A percentile compares a stretch with the other conserved stretches of the same genome.
phyloP scores from a whole-genome alignment of 2,113 vertebrate genomes.

The Poecilia latipinna region DNA sequence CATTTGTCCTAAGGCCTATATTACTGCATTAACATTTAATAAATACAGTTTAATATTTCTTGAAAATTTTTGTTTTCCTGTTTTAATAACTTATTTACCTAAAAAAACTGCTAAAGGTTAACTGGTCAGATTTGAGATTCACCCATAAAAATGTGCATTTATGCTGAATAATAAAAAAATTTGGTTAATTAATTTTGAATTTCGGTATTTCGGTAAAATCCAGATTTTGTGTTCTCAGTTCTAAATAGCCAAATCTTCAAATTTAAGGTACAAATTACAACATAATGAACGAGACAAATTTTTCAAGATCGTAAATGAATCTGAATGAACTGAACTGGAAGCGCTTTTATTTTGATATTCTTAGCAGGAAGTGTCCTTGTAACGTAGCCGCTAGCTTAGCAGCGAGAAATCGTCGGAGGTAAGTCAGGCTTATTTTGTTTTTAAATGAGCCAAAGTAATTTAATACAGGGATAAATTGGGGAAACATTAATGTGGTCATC shows the following conservation, averaged over 20 bases:
- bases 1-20: no score
- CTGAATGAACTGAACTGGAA: not conserved
- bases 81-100: no score
- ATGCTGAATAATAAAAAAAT: no score
- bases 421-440: not conserved
- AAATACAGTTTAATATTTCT: no score
- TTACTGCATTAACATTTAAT: no score
- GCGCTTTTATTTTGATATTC: not conserved
- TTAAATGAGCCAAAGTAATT: not conserved
- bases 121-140: no score
- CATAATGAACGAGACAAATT: not conserved
- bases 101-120: no score
- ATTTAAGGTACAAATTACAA: not conserved
- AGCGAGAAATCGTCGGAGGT: not conserved
- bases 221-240: not conserved
- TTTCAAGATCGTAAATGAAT: no score
- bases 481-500: no score
- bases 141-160: no score
- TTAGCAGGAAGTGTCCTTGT: not conserved
- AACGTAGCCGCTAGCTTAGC: not conserved
- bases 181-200: no score
- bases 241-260: not conserved
- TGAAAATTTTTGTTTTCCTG: no score
- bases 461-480: not conserved
- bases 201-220: not conserved